Percentiles rank a stretch among this genome's conserved stretches.
Evolutionary conservation across 2,797 vertebrate genomes (phyloP).

Genomic region (Spinus olivaceus): DNA sequence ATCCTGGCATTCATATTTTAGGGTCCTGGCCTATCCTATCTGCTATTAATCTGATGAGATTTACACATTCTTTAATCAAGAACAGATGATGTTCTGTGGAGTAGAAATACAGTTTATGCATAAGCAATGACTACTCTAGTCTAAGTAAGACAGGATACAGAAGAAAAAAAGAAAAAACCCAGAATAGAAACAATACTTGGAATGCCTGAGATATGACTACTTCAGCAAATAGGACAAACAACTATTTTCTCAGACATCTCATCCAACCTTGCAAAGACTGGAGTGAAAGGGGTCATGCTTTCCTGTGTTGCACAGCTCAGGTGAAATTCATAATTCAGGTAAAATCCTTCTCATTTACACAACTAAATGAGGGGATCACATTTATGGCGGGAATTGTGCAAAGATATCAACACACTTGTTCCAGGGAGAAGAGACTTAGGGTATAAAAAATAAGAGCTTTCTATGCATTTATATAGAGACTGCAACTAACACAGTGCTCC

Average conservation of each 20-base stretch:
- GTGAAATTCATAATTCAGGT: neutral
- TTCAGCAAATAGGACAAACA: neutral
- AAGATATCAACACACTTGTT: neutral
- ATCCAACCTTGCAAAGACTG: neutral
- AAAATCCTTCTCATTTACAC: neutral
- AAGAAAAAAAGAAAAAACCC: neutral
- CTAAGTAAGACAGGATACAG: neutral
- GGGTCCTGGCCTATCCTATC: neutral
- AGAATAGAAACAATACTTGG: neutral
- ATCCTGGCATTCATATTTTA: neutral
- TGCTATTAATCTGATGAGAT: neutral
- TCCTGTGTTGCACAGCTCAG: neutral
- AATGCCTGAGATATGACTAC: neutral
- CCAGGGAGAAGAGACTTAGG: neutral
- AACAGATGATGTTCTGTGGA: neutral
- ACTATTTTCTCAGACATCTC: neutral
- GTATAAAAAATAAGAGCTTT: neutral
- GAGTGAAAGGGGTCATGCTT: neutral
- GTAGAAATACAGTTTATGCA: neutral
- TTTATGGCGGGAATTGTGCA: neutral
- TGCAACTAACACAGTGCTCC: neutral
- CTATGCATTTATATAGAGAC: neutral
- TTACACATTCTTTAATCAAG: neutral
- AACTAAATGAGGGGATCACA: neutral
- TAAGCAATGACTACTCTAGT: neutral